Conservation (phyloP, 2,797 vertebrate genomes). For the Gorsachius magnificus region DNA sequence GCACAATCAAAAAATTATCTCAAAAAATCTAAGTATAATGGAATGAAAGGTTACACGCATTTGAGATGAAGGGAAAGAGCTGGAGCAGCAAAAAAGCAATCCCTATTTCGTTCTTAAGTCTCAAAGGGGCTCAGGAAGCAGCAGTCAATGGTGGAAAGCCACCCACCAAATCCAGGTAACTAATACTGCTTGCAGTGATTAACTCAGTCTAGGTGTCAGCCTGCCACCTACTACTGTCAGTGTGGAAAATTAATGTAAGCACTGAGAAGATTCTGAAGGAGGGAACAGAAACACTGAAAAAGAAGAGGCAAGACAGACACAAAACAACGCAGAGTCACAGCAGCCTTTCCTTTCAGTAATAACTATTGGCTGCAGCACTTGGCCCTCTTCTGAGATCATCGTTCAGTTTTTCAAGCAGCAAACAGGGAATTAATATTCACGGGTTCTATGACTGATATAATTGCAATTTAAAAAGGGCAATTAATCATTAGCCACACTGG, state of each 20-base stretch:
- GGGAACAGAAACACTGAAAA: neutral
- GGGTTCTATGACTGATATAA: constrained; percentile 78
- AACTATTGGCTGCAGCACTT: neutral
- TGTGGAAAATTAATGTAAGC: neutral
- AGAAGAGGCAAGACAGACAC: neutral
- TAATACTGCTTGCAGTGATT: neutral
- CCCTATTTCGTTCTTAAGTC: neutral
- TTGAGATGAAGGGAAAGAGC: neutral
- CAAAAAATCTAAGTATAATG: neutral
- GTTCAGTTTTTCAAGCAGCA: constrained; percentile 75
- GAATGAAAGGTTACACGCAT: neutral
- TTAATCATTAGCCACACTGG: constrained; percentile 78
- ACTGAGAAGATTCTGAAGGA: neutral
- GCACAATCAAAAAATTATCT: constrained; percentile 27
- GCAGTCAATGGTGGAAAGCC: neutral
- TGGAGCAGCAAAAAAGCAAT: constrained; percentile 2
- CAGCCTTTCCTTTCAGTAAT: neutral
- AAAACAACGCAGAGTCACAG: neutral
- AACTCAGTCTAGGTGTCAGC: neutral
- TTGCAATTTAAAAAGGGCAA: constrained; percentile 81
- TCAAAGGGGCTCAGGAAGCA: neutral
- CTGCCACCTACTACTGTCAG: neutral
- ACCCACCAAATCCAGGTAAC: neutral
- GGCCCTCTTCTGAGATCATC: constrained; percentile 27
- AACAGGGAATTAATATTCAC: constrained; percentile 78